Evolutionary conservation across 2,888 invertebrate species (phyloP), one percentile per base, ranked within the genome.

Genomic region (Tenthredo livida): DNA sequence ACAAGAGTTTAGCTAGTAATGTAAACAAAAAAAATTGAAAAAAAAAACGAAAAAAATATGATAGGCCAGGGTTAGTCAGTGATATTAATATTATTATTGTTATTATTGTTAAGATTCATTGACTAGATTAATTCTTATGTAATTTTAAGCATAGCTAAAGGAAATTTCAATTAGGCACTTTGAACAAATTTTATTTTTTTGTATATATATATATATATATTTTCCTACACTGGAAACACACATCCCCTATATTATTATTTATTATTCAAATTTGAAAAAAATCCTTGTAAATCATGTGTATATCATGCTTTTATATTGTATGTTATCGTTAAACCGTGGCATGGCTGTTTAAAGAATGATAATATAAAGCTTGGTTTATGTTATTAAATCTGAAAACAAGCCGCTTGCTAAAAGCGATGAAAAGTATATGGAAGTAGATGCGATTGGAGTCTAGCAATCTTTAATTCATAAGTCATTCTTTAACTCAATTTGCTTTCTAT

Each of bases 201-300:
- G 5, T 5, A 21, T 77, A 54, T 54, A 12, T 29, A 29, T 29
- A 29, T 29, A n/a, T n/a, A n/a, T n/a, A n/a, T n/a, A n/a, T 75
- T 75, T 75, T 47, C 17, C 29, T 29, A 78, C 29, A 78, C 9
- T 37, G 33, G 47, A 15, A 58, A 54, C 17, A n/a, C 17, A n/a
- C 17, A 78, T 58, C 58, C 33, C 54, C 78, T 17, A 47, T 37
- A 47, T 75, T 37, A 47, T 75, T 75, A 75, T 54, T 54, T 54
- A 78, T n/a, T 37, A 78, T n/a, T 54, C 78, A 78, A 58, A 2
- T 33, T 10, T 10, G n/a, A 61, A 80, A 17, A 15, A 21, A 80
- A 61, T 40, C 61, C 78, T 40, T 80, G 80, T 80, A 80, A 80
- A 17, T 40, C n/a, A 80, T 61, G 80, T 80, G 80, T 80, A 21